phyloP scores from a whole-genome alignment of 2,113 vertebrate genomes.

The Daboia siamensis region DNA sequence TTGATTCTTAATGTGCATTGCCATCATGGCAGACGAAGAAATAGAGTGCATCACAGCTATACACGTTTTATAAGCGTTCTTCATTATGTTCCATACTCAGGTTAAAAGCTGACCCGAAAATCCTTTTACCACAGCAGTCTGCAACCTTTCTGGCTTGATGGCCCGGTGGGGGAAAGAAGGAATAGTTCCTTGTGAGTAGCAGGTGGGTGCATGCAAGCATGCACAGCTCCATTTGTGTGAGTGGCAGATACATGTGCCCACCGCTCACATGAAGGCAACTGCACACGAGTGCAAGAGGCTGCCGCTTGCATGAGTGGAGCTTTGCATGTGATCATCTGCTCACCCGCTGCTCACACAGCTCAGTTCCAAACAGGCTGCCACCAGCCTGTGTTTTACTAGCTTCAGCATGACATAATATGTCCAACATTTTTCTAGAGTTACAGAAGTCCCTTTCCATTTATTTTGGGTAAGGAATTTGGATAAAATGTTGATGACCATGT shows the following conservation, averaged over 20 bases:
- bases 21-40: not conserved
- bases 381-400: not conserved
- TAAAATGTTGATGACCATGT: not conserved
- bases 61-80: not conserved
- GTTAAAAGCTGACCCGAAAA: not conserved
- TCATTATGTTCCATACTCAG: not conserved
- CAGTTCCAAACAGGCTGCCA: not conserved
- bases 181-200: not conserved
- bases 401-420: not conserved
- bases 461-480: not conserved
- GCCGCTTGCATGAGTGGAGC: not conserved
- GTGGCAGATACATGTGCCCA: not conserved
- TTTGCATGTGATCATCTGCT: not conserved
- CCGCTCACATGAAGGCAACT: not conserved
- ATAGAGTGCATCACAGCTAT: not conserved
- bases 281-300: no score
- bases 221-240: not conserved
- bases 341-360: not conserved
- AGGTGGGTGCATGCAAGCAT: not conserved
- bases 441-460: not conserved
- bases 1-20: not conserved
- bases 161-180: not conserved
- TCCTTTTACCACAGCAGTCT: not conserved
- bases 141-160: not conserved
- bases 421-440: not conserved